Evolutionary conservation across 2,888 invertebrate species (phyloP).

Genomic region (Cheilosia vulpina): DNA sequence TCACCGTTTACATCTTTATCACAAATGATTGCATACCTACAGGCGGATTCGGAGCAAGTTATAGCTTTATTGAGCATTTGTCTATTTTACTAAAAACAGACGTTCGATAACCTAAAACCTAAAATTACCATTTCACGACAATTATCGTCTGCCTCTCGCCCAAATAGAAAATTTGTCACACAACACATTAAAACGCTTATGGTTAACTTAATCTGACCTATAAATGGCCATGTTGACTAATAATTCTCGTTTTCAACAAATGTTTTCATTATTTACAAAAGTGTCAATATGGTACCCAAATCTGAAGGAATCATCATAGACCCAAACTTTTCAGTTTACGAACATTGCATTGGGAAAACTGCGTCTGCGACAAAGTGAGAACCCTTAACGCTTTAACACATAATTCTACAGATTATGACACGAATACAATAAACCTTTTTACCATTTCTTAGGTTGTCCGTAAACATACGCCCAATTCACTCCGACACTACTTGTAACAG

Average conservation of each 20-base stretch:
- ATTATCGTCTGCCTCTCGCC: too few relatives aligned
- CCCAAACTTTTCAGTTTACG: slow-evolving; percentile 39
- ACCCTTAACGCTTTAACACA: slow-evolving; percentile 55
- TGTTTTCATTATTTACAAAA: background rate
- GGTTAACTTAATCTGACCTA: too few relatives aligned
- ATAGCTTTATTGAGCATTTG: too few relatives aligned
- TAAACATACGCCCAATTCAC: slow-evolving; percentile 70
- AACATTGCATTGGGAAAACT: slow-evolving; percentile 9
- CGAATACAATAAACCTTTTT: slow-evolving; percentile 64
- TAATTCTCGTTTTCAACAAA: background rate
- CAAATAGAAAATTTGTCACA: too few relatives aligned
- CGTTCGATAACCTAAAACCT: too few relatives aligned
- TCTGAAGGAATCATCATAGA: background rate
- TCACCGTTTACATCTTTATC: too few relatives aligned
- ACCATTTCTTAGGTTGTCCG: slow-evolving; percentile 49
- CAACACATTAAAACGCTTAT: too few relatives aligned
- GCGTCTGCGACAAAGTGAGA: slow-evolving; percentile 23
- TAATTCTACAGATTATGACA: slow-evolving; percentile 71
- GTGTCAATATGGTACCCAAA: too few relatives aligned
- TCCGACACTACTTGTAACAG: slow-evolving; percentile 69
- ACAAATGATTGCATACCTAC: too few relatives aligned
- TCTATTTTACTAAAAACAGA: too few relatives aligned
- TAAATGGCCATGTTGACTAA: background rate
- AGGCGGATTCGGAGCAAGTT: too few relatives aligned
- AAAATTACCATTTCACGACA: too few relatives aligned